Conservation (phyloP, 35 echinoderm and acorn worm genomes). For the Lytechinus pictus region DNA sequence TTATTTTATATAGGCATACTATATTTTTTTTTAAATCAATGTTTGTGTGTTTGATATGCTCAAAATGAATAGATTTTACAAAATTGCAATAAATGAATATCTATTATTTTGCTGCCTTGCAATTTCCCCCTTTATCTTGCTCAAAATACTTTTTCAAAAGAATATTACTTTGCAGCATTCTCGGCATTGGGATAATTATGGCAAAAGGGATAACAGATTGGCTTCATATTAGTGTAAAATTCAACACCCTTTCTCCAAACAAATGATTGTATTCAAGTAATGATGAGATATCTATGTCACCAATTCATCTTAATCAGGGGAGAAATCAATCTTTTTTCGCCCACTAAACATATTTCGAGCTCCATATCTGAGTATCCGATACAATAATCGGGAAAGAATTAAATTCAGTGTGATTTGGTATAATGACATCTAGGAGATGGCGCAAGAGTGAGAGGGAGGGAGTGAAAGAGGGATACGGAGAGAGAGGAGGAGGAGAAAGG, state of each 20-base stretch:
- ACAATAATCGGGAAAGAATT: conserved; percentile 2
- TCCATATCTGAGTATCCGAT: not conserved
- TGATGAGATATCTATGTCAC: not conserved
- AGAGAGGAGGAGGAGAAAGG: not conserved
- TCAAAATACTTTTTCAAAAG: not conserved
- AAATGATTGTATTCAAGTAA: not conserved
- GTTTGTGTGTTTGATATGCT: too few relatives aligned
- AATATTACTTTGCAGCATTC: too few relatives aligned
- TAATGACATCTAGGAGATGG: not conserved
- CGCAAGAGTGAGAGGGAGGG: not conserved
- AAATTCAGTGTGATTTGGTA: not conserved
- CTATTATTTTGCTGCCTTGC: not conserved
- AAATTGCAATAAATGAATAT: not conserved
- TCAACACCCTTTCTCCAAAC: not conserved
- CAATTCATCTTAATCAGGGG: not conserved
- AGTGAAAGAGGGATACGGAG: not conserved
- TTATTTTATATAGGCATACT: too few relatives aligned
- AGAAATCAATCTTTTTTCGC: not conserved
- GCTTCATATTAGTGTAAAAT: not conserved
- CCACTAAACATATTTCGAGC: not conserved
- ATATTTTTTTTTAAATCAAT: too few relatives aligned
- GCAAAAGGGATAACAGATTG: not conserved
- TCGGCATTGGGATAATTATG: not conserved
- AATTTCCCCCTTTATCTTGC: not conserved
- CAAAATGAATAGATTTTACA: not conserved